Base-by-base conservation (phyloP, 2,797 vertebrate species). In the Neopelma chrysocephalum region DNA sequence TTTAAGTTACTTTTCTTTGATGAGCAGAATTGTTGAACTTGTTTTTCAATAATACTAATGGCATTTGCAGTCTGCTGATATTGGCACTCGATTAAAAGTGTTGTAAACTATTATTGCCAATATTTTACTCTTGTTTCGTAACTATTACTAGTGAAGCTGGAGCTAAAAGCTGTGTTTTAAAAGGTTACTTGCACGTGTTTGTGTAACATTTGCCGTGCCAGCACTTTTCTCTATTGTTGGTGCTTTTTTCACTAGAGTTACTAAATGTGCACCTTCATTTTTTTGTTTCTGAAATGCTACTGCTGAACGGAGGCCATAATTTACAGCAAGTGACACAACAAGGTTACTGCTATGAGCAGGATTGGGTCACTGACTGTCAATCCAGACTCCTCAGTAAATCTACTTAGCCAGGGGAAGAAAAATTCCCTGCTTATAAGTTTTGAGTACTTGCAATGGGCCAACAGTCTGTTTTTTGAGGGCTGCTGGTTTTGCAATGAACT, bases 171-270 rank as follows among this genome's bases (percentile, higher is more conserved):
- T 72, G 18, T 50, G 51, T 53, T 53, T 31, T 53, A 53, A 53
- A 75, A 76, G 82, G 47, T 88, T 96, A 70, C 94, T 97, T 17
- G 4, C 88, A 69, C 10, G 3, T 57, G 50, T 92, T 93, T 87
- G 36, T 31, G 93, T 95, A 93, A 92, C n/a, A 60, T 57, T 27
- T 95, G 94, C 93, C 93, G 73, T 48, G 85, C 40, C 61, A 95
- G 75, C 54, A 85, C 38, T 23, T 40, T 91, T 80, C 76, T 96
- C 62, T 92, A 14, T 94, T 86, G 83, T 95, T 96, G 81, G 81
- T 93, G 88, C 79, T 93, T 96, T 96, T 82, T 90, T 6, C 31
- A 76, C 73, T 95, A 61, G 79, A 84, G 85, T 96, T 97, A 92
- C 81, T 66, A 29, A 77, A 61, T 91, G 47, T 11, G 10, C 65